These are phyloP conservation scores for Cheilinus undulatus DNA, from an alignment of 2,113 vertebrate species.

Conservation along the genomic window DNA sequence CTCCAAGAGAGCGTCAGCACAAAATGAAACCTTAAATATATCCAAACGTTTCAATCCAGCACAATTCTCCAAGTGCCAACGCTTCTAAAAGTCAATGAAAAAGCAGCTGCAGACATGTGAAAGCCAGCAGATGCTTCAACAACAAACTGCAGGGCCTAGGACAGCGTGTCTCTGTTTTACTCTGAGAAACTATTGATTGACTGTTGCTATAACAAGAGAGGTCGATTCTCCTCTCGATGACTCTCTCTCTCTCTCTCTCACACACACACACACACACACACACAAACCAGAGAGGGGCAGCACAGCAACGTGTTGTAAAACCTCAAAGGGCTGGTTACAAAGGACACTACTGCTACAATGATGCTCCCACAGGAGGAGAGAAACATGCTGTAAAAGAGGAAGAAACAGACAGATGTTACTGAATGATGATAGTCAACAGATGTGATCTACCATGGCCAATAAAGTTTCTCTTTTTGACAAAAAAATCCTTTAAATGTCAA, in stretches of 20 bases:
- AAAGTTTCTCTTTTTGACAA: too few relatives aligned
- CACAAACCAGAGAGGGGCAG: background rate
- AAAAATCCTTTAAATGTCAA: too few relatives aligned
- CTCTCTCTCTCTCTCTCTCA: too few relatives aligned
- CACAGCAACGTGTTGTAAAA: background rate
- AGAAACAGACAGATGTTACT: background rate
- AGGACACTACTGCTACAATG: background rate
- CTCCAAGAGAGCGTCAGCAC: conserved; percentile 6
- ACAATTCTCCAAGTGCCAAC: conserved; percentile 10
- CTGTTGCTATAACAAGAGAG: conserved; percentile 61
- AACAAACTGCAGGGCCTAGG: conserved; percentile 16
- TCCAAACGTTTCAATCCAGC: background rate
- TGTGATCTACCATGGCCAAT: too few relatives aligned
- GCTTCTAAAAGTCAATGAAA: conserved; percentile 11
- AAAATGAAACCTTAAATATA: background rate
- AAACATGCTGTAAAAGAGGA: conserved; percentile 1
- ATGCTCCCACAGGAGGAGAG: background rate
- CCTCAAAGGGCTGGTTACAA: conserved; percentile 18
- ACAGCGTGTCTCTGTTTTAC: conserved; percentile 37
- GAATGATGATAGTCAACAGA: background rate
- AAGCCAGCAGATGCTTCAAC: background rate
- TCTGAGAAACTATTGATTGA: conserved; percentile 66
- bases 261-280: background rate
- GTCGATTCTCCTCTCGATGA: conserved; percentile 2
- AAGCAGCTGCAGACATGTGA: background rate